Base-by-base conservation (phyloP, 2,888 invertebrate genomes). In the Nineta flava region DNA sequence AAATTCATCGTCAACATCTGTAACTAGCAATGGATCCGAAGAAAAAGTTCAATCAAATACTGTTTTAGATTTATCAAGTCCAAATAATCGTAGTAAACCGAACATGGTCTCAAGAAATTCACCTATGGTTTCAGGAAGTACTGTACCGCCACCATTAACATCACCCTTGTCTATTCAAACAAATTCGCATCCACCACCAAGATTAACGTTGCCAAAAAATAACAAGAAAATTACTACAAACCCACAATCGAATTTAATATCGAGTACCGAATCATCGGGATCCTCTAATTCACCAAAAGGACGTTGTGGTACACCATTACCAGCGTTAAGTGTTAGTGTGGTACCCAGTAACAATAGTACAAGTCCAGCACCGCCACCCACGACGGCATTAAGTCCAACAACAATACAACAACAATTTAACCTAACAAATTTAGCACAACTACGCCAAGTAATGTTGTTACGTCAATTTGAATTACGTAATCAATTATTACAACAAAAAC, bases 391-490 rank as follows among this genome's bases (percentile, higher is more conserved):
- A 13, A 62, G 55, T 53, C 60, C 66, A 3, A 66, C 64, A 51
- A 62, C 67, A 51, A 57, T 68, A 15, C 51, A 65, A 53, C 66
- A 67, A 55, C 65, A 65, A 55, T 67, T 65, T 57, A 66, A 67
- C 51, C 64, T 67, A 26, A 66, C 65, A 52, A 67, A 66, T 57
- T 55, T 67, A 55, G 65, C 67, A 1, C 67, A 68, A 51, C 50
- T 67, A 19, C 66, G 65, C 47, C 67, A 67, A 44, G 65, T 66
- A 13, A 64, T 67, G 62, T 53, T 68, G 40, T 51, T 64, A 49
- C n/a, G 49, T 3, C 65, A 66, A 45, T 57, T 67, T 53, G 67
- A 66, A 54, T 56, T 66, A 56, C 66, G 66, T 19, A 49, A 35
- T 19, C 35, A 48, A 10, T 43, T 51, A 13, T 49, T 50, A 19